A percentile compares a stretch with the other conserved stretches of the same genome.
phyloP scores from a whole-genome alignment of 2,113 vertebrate species.

The Megaptera novaeangliae region DNA sequence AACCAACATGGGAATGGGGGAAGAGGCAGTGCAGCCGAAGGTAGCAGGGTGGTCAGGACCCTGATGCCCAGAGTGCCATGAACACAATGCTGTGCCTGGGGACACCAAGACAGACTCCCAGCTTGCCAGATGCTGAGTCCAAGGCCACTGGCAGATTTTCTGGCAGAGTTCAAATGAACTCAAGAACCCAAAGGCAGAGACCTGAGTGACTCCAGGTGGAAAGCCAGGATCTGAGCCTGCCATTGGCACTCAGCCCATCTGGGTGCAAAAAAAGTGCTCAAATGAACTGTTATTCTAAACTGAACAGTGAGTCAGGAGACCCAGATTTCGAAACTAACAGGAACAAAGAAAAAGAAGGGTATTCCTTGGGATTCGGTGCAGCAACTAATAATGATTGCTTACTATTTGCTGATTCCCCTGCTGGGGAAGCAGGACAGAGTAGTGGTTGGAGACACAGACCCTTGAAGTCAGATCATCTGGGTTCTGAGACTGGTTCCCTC shows the following conservation, averaged over 20 bases:
- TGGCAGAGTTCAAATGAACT: not conserved
- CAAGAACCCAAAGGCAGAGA: not conserved
- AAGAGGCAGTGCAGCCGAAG: too few species aligned
- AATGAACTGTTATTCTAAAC: not conserved
- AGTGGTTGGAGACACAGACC: too few species aligned
- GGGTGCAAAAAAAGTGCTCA: not conserved
- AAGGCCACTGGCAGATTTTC: not conserved
- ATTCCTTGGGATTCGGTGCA: not conserved
- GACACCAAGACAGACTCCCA: not conserved
- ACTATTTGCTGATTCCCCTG: not conserved
- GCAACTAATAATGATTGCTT: not conserved
- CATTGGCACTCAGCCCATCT: too few species aligned
- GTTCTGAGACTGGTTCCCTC: not conserved
- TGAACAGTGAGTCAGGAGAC: not conserved
- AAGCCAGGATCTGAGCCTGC: not conserved
- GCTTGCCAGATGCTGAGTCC: not conserved
- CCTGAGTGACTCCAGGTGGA: not conserved
- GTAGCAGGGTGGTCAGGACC: too few species aligned
- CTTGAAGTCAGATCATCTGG: not conserved
- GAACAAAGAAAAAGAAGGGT: not conserved
- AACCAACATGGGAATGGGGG: accelerated
- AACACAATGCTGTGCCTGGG: not conserved
- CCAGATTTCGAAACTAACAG: not conserved
- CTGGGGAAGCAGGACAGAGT: not conserved
- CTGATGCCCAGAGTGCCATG: not conserved